Percentiles rank a stretch among this genome's conserved stretches.
phyloP scores from a whole-genome alignment of 2,113 vertebrate species.

The Sebastes fasciatus region DNA sequence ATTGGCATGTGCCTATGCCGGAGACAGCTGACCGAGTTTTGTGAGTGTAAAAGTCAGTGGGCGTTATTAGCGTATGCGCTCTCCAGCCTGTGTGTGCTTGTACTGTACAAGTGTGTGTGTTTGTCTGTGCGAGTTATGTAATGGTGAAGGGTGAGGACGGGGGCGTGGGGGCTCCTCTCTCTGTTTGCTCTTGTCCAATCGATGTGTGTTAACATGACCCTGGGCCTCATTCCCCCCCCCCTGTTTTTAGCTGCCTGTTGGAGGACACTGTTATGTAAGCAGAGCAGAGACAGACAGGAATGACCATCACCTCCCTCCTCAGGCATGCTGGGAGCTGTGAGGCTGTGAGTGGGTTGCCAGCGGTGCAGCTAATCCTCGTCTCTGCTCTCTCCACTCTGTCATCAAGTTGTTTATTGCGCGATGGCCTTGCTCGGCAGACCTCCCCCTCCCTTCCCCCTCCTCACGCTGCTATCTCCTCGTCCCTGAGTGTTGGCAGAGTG shows the following conservation, averaged over 20 bases:
- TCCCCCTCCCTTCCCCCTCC: neutral
- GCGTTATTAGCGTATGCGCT: constrained; percentile 42
- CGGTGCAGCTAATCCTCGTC: constrained; percentile 53
- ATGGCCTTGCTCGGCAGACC: constrained; percentile 47
- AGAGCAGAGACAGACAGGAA: constrained; percentile 22
- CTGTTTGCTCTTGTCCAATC: constrained; percentile 47
- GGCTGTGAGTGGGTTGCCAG: constrained; percentile 36
- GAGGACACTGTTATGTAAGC: constrained; percentile 46
- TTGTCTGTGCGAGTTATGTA: constrained; percentile 64
- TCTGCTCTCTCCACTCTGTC: constrained; percentile 55
- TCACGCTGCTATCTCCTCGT: constrained; percentile 37
- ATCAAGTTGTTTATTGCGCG: constrained; percentile 71
- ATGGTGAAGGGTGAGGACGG: constrained; percentile 35
- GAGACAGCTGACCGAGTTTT: constrained; percentile 73
- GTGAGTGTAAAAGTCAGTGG: constrained; percentile 64
- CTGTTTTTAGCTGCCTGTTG: constrained; percentile 6
- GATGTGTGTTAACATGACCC: constrained; percentile 44
- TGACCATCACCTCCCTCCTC: constrained; percentile 20
- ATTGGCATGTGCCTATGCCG: constrained; percentile 64
- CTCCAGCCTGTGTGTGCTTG: constrained; percentile 47
- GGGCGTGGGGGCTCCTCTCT: constrained; percentile 27
- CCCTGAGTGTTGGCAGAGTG: constrained; percentile 62
- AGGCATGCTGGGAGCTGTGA: constrained; percentile 40
- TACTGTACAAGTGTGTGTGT: constrained; percentile 58
- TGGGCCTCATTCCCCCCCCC: constrained; percentile 32